Conservation (phyloP, 1,140 invertebrate species). For the Euwallacea fornicatus region DNA sequence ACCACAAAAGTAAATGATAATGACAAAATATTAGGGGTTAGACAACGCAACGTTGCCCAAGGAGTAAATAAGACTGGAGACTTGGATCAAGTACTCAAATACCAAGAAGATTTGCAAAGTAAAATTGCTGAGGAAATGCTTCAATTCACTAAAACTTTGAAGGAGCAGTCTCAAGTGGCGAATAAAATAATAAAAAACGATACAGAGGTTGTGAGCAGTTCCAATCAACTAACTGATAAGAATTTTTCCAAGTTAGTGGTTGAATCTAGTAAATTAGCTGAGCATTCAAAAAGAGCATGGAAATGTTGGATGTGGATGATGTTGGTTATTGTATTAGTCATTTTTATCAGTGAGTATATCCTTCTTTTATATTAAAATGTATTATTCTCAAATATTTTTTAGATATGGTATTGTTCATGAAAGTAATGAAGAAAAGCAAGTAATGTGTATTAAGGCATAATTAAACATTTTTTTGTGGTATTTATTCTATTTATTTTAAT, state of each 20-base stretch:
- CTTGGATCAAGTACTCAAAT: conserved; percentile 78
- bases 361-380: conserved; percentile 17
- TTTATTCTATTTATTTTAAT: too few relatives aligned
- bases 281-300: conserved; percentile 83
- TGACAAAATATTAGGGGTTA: conserved; percentile 23
- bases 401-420: conserved; percentile 83
- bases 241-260: conserved; percentile 76
- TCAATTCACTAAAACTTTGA: conserved; percentile 79
- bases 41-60: conserved; percentile 44
- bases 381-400: conserved; percentile 46
- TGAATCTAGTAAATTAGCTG: conserved; percentile 79
- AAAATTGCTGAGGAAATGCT: conserved; percentile 93
- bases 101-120: conserved; percentile 86
- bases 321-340: conserved; percentile 77
- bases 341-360: conserved; percentile 79
- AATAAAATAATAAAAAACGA: conserved; percentile 86
- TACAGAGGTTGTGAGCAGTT: conserved; percentile 75
- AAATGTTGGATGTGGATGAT: conserved; percentile 94
- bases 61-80: conserved; percentile 59
- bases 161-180: conserved; percentile 84
- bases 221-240: conserved; percentile 74
- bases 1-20: neutral
- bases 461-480: too few relatives aligned
- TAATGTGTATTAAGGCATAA: neutral
- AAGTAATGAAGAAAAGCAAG: conserved; percentile 64